These are phyloP conservation scores for Elachura formosa DNA, from an alignment of 2,113 vertebrate species.

Conservation along the genomic window DNA sequence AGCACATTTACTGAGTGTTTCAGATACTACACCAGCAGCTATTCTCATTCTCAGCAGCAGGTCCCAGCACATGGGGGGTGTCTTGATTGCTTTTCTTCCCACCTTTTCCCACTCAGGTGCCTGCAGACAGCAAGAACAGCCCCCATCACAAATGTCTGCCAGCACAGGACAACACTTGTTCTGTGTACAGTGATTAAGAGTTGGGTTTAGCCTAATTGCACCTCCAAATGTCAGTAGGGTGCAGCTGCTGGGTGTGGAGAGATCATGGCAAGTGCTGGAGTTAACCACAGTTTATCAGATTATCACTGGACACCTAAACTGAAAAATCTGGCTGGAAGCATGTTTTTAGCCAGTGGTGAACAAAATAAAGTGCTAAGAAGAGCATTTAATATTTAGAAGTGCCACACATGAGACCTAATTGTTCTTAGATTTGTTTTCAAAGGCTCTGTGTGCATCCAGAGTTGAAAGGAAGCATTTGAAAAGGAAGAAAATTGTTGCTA, in stretches of 20 bases:
- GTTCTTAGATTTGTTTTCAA: background rate
- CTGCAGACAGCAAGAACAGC: background rate
- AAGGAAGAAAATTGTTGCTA: background rate
- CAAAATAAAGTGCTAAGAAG: background rate
- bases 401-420: background rate
- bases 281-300: background rate
- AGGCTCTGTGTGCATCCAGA: background rate
- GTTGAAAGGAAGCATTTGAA: background rate
- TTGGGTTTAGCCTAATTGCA: background rate
- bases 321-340: background rate
- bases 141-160: accelerated
- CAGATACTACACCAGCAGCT: background rate
- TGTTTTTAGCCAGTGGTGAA: background rate
- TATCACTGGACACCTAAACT: background rate
- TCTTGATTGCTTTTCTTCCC: background rate
- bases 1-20: background rate
- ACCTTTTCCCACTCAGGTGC: background rate
- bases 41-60: background rate
- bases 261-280: background rate
- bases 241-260: background rate
- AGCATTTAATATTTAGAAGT: background rate
- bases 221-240: background rate
- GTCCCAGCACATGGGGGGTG: accelerated
- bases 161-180: background rate
- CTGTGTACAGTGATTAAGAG: background rate